Conservation (phyloP, 2,113 vertebrate genomes). For the Amia ocellicauda region DNA sequence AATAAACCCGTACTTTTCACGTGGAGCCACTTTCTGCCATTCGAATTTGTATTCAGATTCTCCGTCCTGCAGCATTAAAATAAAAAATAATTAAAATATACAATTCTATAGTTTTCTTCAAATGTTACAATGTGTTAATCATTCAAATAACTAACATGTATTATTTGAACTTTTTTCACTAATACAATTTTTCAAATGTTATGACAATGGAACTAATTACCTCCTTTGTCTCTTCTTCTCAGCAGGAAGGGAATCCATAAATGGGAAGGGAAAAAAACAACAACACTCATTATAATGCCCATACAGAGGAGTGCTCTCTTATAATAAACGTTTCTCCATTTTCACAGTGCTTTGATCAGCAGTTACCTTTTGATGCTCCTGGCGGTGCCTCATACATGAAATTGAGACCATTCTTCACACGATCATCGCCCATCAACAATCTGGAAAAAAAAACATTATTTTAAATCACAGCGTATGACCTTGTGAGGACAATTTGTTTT, state of each 20-base stretch:
- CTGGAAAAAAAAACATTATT: slow-evolving; percentile 53
- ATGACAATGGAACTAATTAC: slow-evolving; percentile 54
- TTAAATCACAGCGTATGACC: not conserved
- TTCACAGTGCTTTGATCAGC: not conserved
- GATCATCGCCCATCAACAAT: slow-evolving; percentile 95
- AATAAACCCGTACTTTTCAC: slow-evolving; percentile 83
- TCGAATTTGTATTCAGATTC: slow-evolving; percentile 96
- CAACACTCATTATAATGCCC: too few relatives aligned
- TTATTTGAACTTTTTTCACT: too few relatives aligned
- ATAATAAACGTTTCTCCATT: not conserved
- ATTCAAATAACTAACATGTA: too few relatives aligned
- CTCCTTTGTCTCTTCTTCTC: slow-evolving; percentile 89
- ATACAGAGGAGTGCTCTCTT: too few relatives aligned
- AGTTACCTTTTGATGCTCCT: slow-evolving; percentile 91
- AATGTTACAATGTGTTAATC: too few relatives aligned
- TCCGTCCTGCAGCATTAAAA: slow-evolving; percentile 74
- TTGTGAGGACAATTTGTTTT: not conserved
- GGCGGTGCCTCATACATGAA: slow-evolving; percentile 99
- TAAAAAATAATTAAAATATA: slow-evolving; percentile 24
- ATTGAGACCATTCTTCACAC: slow-evolving; percentile 96
- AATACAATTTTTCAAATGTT: too few relatives aligned
- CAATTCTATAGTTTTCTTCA: too few relatives aligned
- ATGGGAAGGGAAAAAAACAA: slow-evolving; percentile 2
- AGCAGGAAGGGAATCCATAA: slow-evolving; percentile 27
- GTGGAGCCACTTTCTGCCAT: slow-evolving; percentile 94